Conservation (phyloP, 2,797 vertebrate genomes). For the Coracias cyanogaster region DNA sequence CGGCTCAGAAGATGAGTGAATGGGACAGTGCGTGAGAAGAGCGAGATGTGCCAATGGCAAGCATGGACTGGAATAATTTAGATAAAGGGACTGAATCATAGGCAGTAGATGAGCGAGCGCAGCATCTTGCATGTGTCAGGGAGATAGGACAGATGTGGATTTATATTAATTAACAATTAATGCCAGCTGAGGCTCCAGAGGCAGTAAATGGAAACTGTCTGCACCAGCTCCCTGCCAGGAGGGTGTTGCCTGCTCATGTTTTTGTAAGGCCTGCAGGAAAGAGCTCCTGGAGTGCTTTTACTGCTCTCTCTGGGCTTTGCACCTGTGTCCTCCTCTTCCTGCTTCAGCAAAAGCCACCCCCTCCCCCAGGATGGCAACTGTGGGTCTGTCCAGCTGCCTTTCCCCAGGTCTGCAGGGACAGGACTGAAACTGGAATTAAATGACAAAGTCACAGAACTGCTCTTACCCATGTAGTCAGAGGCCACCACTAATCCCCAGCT, state of each 20-base stretch:
- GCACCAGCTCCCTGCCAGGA: constrained; percentile 6
- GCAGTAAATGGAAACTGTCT: background rate
- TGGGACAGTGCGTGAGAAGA: background rate
- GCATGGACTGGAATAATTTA: background rate
- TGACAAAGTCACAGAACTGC: background rate
- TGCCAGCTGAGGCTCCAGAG: constrained; percentile 30
- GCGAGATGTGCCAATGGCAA: background rate
- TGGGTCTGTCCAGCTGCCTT: background rate
- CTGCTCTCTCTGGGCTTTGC: background rate
- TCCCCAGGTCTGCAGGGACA: background rate
- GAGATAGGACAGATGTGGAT: background rate
- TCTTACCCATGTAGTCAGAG: fast-evolving
- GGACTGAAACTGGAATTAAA: background rate
- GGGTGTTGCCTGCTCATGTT: background rate
- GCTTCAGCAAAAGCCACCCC: background rate
- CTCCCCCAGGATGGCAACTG: background rate
- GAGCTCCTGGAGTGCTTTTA: background rate
- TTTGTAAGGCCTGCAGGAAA: background rate
- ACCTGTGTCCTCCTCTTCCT: fast-evolving
- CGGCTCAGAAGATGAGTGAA: background rate
- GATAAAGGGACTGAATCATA: background rate
- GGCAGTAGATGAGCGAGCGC: background rate
- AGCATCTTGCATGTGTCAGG: background rate
- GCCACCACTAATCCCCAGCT: background rate
- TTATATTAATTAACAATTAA: constrained; percentile 30